Percentiles rank a stretch among this genome's conserved stretches.
Evolutionary conservation across 2,888 invertebrate species (phyloP).

Genomic region (Sthenelais limicola): DNA sequence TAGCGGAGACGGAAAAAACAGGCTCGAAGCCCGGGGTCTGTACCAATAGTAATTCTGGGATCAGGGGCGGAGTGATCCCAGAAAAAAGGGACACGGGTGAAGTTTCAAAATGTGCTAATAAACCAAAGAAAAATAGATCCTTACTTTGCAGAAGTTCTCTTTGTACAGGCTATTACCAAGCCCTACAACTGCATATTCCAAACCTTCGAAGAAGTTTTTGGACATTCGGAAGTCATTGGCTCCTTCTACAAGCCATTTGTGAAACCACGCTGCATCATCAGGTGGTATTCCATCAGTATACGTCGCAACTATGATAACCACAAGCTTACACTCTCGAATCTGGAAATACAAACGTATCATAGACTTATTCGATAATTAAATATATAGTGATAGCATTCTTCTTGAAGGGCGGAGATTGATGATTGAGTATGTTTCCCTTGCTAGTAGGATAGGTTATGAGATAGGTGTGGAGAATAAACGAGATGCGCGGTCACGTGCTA

Average conservation of each 20-base stretch:
- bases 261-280: constrained; percentile 73
- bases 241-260: constrained; percentile 75
- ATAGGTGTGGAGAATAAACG: too few relatives aligned
- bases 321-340: not conserved
- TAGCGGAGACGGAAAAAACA: too few relatives aligned
- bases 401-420: not conserved
- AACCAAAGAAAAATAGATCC: too few relatives aligned
- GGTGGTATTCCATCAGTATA: constrained; percentile 75
- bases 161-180: constrained; percentile 75
- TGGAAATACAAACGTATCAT: too few relatives aligned
- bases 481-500: too few relatives aligned
- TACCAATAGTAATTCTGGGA: too few relatives aligned
- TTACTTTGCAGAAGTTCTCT: constrained; percentile 63
- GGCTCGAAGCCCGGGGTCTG: too few relatives aligned
- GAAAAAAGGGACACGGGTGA: too few relatives aligned
- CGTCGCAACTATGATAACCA: constrained; percentile 75
- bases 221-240: constrained; percentile 75
- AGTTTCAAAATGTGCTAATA: too few relatives aligned
- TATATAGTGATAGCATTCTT: not conserved
- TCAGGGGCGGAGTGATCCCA: too few relatives aligned
- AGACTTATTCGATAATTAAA: too few relatives aligned
- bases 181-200: constrained; percentile 75
- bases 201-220: constrained; percentile 72
- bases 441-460: too few relatives aligned
- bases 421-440: not conserved